Conservation (phyloP, 2,888 invertebrate species). For the Thelaira solivaga region DNA sequence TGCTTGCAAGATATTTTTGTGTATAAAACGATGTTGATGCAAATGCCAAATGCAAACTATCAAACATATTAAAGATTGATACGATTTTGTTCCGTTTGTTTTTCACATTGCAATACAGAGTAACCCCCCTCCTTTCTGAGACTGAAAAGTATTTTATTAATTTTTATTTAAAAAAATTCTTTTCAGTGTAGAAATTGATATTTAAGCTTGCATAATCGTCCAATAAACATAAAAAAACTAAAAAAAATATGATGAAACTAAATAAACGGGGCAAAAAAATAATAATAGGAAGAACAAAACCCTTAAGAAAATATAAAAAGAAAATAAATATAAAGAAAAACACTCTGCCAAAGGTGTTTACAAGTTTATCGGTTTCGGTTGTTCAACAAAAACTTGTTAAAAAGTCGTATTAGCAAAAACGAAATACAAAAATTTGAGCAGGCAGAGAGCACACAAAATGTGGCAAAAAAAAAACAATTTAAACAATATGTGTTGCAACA, state of each 20-base stretch:
- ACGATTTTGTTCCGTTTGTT: too few relatives aligned
- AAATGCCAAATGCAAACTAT: too few relatives aligned
- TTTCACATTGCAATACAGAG: too few relatives aligned
- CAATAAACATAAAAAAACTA: slow-evolving; percentile 13
- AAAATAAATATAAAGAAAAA: slow-evolving; percentile 38
- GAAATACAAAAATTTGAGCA: too few relatives aligned
- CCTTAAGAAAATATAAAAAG: too few relatives aligned
- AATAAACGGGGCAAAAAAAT: slow-evolving; percentile 6
- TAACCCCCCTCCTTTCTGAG: too few relatives aligned
- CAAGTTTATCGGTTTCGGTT: slow-evolving; percentile 62
- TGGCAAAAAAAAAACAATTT: slow-evolving; percentile 45
- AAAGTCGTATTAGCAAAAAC: slow-evolving; percentile 49
- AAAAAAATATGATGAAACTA: slow-evolving; percentile 45
- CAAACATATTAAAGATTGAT: too few relatives aligned
- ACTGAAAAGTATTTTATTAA: too few relatives aligned
- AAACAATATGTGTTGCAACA: slow-evolving; percentile 62
- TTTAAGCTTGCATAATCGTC: slow-evolving; percentile 54
- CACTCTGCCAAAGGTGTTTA: slow-evolving; percentile 57
- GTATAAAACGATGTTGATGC: too few relatives aligned
- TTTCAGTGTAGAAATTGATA: slow-evolving; percentile 51
- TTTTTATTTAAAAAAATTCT: neutral
- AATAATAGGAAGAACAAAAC: neutral
- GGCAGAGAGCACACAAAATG: neutral
- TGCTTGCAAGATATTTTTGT: too few relatives aligned
- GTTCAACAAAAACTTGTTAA: slow-evolving; percentile 60